A percentile compares a stretch with the other conserved stretches of the same genome.
phyloP scores from a whole-genome alignment of 2,888 invertebrate genomes.

The Dione juno region DNA sequence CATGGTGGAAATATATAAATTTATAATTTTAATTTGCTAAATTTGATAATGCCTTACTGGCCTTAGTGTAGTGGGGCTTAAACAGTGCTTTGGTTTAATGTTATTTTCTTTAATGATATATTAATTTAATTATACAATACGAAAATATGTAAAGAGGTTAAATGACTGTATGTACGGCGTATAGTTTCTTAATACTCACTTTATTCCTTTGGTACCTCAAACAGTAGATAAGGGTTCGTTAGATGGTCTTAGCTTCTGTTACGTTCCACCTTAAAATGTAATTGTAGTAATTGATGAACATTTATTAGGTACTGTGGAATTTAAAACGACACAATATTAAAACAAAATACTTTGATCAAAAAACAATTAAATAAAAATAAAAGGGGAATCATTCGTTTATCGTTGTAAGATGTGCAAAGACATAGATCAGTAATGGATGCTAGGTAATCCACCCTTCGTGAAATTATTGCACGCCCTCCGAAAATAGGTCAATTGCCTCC shows the following conservation, averaged over 20 bases:
- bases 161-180: background rate
- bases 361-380: conserved; percentile 25
- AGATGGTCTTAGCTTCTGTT: background rate
- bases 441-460: conserved; percentile 69
- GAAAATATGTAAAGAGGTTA: background rate
- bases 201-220: too few species aligned
- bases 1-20: conserved; percentile 31
- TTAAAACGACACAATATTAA: background rate
- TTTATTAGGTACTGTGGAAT: background rate
- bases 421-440: conserved; percentile 64
- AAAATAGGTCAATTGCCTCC: conserved; percentile 83
- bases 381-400: conserved; percentile 44
- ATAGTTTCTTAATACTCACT: background rate
- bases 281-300: background rate
- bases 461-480: conserved; percentile 78
- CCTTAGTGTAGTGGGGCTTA: background rate
- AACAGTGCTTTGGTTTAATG: background rate
- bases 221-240: too few species aligned
- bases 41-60: background rate
- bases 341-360: conserved; percentile 2
- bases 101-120: background rate
- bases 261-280: background rate
- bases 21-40: conserved; percentile 25
- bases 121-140: background rate
- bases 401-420: conserved; percentile 46